Conservation (phyloP, 2,888 invertebrate species). For the Tenthredo scrophulariae region DNA sequence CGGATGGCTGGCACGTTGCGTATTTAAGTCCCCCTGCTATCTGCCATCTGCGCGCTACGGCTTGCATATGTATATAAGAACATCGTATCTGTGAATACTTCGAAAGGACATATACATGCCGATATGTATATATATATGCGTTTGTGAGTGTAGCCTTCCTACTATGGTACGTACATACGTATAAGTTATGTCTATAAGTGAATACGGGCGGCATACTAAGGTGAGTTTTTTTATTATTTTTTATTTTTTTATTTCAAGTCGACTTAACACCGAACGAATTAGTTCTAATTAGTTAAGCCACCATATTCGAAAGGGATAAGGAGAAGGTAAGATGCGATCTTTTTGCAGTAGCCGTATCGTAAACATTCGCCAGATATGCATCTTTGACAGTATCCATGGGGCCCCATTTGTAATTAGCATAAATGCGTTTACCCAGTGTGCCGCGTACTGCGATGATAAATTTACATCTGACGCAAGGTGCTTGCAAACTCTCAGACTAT, state of each 20-base stretch:
- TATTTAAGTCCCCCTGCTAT: slow-evolving; percentile 35
- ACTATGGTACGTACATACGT: background rate
- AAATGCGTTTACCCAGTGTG: slow-evolving; percentile 47
- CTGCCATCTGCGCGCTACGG: slow-evolving; percentile 27
- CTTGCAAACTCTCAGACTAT: slow-evolving; percentile 45
- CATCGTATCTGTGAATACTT: background rate
- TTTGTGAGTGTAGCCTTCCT: slow-evolving; percentile 3
- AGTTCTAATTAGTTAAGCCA: slow-evolving; percentile 54
- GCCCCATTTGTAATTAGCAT: slow-evolving; percentile 55
- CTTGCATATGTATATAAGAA: background rate
- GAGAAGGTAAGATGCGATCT: slow-evolving; percentile 49
- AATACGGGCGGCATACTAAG: background rate
- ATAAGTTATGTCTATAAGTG: slow-evolving; percentile 2
- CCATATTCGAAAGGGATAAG: slow-evolving; percentile 43
- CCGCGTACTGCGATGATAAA: slow-evolving; percentile 38
- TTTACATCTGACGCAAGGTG: slow-evolving; percentile 47
- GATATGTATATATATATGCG: background rate
- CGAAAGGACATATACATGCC: background rate
- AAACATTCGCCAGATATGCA: slow-evolving; percentile 55
- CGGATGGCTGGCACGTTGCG: slow-evolving; percentile 36
- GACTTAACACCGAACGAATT: slow-evolving; percentile 49
- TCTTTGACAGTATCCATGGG: slow-evolving; percentile 55
- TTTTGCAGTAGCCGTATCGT: slow-evolving; percentile 50
- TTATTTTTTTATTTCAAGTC: background rate
- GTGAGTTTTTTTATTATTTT: slow-evolving; percentile 23